Evolutionary conservation across 2,113 vertebrate genomes (phyloP), one percentile per base, ranked within the genome.

Genomic region (Oreocharis arfaki): DNA sequence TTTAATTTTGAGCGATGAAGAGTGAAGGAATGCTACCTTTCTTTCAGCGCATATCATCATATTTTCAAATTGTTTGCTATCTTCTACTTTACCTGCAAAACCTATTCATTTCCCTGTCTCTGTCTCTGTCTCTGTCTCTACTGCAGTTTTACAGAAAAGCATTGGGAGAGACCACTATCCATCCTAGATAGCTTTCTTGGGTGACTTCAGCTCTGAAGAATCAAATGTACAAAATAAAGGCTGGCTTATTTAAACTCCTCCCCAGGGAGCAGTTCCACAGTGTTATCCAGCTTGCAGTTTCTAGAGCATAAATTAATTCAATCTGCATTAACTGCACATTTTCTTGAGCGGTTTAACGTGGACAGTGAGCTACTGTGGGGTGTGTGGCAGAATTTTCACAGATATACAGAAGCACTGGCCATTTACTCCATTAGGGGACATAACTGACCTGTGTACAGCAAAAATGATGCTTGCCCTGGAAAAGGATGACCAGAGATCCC

Each of bases 231-330:
- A 87, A 89, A 95, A 89, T 76, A 53, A 89, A 89, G 71, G 6
- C 63, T 92, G 63, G 39, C 61, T 96, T 80, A 82, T 87, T 95
- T 80, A 74, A 91, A 80, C 71, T 74, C 69, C 16, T 84, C 81
- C 16, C 61, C 46, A 41, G 77, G 49, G 65, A 94, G 23, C 67
- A 82, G 77, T 87, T 91, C 70, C 46, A 60, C 55, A 50, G 78
- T 24, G 46, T 87, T 73, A 82, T 28, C 37, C 41, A 76, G 37
- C 37, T 73, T 87, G 61, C 80, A 64, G 80, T 84, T 95, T 44
- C 56, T 82, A 75, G 41, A 68, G 57, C 57, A 94, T 61, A 95
- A 91, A 94, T 89, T 27, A 89, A 89, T 95, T 84, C 73, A 70
- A 61, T n/a, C 17, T 82, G 77, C n/a, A 81, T 87, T 91, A 74